Evolutionary conservation across 1,140 invertebrate species (phyloP).

Genomic region (Dendrolimus punctatus): DNA sequence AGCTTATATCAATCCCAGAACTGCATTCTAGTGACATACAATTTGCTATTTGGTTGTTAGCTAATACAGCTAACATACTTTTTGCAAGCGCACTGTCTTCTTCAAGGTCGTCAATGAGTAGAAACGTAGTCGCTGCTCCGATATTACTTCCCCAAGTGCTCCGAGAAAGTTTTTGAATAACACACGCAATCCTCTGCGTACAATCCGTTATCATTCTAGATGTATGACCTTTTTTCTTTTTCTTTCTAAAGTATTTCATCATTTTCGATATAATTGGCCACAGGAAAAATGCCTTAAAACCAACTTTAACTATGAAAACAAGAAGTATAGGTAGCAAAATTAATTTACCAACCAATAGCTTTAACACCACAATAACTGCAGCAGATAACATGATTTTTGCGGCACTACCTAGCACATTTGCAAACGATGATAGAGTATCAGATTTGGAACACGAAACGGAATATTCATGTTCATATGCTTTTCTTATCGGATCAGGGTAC

Average conservation of each 20-base stretch:
- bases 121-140: conserved; percentile 49
- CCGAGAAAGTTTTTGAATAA: conserved; percentile 41
- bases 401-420: conserved; percentile 50
- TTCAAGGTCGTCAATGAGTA: conserved; percentile 51
- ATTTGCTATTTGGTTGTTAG: conserved; percentile 56
- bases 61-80: conserved; percentile 51
- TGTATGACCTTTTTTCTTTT: conserved; percentile 48
- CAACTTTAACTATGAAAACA: conserved; percentile 46
- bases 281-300: conserved; percentile 47
- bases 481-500: conserved; percentile 44
- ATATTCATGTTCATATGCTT: conserved; percentile 45
- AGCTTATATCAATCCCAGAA: conserved; percentile 57
- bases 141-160: conserved; percentile 46
- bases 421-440: conserved; percentile 50
- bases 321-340: conserved; percentile 47
- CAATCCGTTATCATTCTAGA: conserved; percentile 51
- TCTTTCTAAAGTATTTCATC: conserved; percentile 55
- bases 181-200: conserved; percentile 51
- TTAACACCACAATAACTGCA: conserved; percentile 47
- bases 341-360: conserved; percentile 52
- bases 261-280: conserved; percentile 63
- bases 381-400: conserved; percentile 63
- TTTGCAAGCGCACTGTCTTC: conserved; percentile 50
- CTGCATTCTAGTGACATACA: conserved; percentile 64
- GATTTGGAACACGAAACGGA: conserved; percentile 44